Conservation (phyloP, 2,113 vertebrate genomes). For the Casuarius casuarius region DNA sequence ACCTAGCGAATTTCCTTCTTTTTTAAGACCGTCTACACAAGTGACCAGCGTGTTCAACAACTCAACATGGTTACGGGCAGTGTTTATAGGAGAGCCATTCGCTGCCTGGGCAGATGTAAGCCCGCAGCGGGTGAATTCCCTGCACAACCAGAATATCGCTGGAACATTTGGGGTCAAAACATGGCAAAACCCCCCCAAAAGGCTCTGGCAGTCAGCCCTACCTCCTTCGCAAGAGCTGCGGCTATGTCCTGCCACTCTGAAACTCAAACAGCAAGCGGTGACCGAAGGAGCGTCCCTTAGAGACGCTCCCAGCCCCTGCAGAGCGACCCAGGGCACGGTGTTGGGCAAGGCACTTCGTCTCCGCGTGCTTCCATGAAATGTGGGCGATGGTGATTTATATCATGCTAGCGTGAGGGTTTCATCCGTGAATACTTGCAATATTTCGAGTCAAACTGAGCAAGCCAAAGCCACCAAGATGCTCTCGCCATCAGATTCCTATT, state of each 20-base stretch:
- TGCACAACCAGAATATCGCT: rapidly evolving
- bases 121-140: not conserved
- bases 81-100: not conserved
- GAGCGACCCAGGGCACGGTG: not conserved
- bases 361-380: not conserved
- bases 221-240: not conserved
- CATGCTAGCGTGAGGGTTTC: not conserved
- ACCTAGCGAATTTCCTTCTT: not conserved
- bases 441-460: not conserved
- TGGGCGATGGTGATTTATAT: not conserved
- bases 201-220: not conserved
- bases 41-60: not conserved
- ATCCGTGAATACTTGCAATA: not conserved
- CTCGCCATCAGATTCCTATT: not conserved
- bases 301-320: not conserved
- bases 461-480: not conserved
- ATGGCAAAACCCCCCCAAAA: not conserved
- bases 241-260: not conserved
- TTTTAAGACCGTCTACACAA: not conserved
- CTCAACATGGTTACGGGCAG: not conserved
- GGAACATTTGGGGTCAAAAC: not conserved
- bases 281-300: not conserved
- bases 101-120: not conserved
- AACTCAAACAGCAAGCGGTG: not conserved
- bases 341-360: slow-evolving; percentile 18